Evolutionary conservation across 2,113 vertebrate species (phyloP).

Genomic region (Trogon melanurus): DNA sequence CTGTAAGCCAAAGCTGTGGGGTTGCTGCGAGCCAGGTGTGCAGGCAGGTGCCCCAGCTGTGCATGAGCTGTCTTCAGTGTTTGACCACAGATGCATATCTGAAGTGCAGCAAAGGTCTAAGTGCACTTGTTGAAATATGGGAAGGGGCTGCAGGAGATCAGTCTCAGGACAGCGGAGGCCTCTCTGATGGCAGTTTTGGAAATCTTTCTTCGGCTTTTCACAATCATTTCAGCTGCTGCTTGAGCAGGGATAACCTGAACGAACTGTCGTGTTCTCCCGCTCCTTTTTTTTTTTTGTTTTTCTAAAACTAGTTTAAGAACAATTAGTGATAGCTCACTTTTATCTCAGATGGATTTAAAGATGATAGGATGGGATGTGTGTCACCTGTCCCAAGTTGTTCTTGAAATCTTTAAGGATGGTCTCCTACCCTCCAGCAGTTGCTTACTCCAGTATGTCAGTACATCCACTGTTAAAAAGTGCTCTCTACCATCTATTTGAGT

Average conservation of each 20-base stretch:
- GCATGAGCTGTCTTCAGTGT: background rate
- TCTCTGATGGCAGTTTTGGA: background rate
- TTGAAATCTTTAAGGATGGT: background rate
- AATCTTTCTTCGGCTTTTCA: background rate
- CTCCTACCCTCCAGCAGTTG: background rate
- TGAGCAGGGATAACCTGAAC: background rate
- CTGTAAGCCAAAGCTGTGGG: background rate
- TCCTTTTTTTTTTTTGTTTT: accelerated
- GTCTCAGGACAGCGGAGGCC: background rate
- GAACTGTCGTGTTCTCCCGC: background rate
- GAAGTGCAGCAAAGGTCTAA: background rate
- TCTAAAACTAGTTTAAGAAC: background rate
- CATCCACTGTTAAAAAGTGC: background rate
- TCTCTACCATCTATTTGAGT: background rate
- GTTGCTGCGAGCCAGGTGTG: no score
- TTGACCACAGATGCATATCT: background rate
- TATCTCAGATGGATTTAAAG: background rate
- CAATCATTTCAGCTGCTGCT: background rate
- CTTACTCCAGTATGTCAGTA: background rate
- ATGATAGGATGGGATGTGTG: background rate
- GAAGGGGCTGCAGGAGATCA: background rate
- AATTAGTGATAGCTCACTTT: background rate
- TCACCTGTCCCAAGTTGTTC: background rate
- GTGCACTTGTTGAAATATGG: background rate
- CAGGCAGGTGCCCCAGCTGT: accelerated